Base-by-base conservation (phyloP, 2,113 vertebrate genomes). In the Choloepus hoffmanni region DNA sequence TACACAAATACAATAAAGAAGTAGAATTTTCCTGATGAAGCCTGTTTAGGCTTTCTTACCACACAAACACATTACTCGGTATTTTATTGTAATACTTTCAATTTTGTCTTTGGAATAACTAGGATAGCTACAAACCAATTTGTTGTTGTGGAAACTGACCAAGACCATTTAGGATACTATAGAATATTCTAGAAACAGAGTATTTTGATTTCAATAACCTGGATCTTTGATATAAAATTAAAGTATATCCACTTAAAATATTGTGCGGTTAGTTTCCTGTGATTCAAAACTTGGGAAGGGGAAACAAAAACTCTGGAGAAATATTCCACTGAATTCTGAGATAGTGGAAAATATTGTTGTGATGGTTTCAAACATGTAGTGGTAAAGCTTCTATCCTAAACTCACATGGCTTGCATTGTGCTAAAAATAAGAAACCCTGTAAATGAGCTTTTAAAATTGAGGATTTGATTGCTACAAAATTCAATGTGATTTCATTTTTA, bases 401-500 rank as follows among this genome's bases (percentile, higher is more conserved):
- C 28, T 19, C 28, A 67, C 14, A 76, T 2, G 28, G 23, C 89
- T 83, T 77, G 28, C 8, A 33, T 10, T 62, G 11, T n/a, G 24
- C 45, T 87, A 87, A 89, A 33, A 78, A 36, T 83, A 77, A 87
- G 43, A 77, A 65, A 62, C 14, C 7, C 11, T 89, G 76, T 10
- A 79, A 83, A 30, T 84, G 24, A 53, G 12, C 5, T 76, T 87
- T 86, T 86, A 18, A 63, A 77, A 58, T 81, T 83, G 40, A 84
- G 12, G 26, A 76, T 82, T 85, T 85, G 58, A 89, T 76, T 76
- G n/a, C n/a, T 76, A 65, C 23, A 81, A 89, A 89, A 48, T 85
- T 62, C 2, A 63, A 16, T 74, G 48, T 33, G 16, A 58, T 74
- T 93, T 95, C 73, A 81, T 23, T 89, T 94, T 96, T 53, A 74